Percentiles rank a stretch among this genome's conserved stretches.
Evolutionary conservation across 2,888 invertebrate genomes (phyloP).

Genomic region (Aporophyla nigra): DNA sequence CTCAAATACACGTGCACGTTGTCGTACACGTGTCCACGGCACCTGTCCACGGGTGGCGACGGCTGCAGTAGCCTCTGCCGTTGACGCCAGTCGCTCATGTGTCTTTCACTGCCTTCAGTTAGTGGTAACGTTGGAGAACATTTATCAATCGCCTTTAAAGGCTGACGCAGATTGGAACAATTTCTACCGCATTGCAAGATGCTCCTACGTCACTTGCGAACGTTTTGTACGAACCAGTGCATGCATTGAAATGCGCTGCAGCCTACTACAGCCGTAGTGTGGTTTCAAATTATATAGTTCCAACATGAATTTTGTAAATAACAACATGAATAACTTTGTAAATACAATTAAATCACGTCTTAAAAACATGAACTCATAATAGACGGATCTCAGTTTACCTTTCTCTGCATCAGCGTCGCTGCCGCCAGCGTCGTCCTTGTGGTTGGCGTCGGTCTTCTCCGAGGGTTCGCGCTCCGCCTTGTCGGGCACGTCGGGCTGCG

Average conservation of each 20-base stretch:
- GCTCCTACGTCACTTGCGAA: not conserved
- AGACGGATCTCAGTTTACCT: conserved; percentile 2
- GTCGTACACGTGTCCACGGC: too few species aligned
- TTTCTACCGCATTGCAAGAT: not conserved
- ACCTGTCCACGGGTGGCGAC: too few species aligned
- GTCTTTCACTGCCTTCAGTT: not conserved
- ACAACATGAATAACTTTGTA: not conserved
- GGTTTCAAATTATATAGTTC: not conserved
- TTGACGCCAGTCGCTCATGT: too few species aligned
- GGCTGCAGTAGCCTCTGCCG: too few species aligned
- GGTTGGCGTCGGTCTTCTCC: conserved; percentile 73
- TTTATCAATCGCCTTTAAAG: not conserved
- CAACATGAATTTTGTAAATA: not conserved
- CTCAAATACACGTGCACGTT: too few species aligned
- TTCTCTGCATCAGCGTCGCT: conserved; percentile 39
- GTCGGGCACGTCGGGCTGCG: conserved; percentile 63
- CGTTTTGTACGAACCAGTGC: not conserved
- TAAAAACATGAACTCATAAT: not conserved
- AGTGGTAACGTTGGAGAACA: not conserved
- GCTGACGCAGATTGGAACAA: too few species aligned
- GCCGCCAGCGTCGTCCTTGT: conserved; percentile 59
- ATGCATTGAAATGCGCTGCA: not conserved
- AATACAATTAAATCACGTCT: not conserved
- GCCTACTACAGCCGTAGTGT: not conserved
- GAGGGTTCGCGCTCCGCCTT: conserved; percentile 73